Base-by-base conservation (phyloP, 2,113 vertebrate genomes). In the Odocoileus hemionus region DNA sequence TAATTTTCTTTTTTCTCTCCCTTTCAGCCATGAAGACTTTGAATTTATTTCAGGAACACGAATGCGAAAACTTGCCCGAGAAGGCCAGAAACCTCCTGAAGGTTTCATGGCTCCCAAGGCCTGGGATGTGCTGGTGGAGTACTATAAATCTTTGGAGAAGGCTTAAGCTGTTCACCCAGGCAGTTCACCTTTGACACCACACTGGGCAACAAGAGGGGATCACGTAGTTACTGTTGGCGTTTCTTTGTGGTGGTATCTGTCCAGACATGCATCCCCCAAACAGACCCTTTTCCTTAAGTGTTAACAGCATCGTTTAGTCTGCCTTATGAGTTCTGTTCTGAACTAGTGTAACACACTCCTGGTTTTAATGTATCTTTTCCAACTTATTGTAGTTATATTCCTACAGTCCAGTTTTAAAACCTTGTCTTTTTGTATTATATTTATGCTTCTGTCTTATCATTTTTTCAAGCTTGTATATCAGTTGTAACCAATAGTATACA, bases 21-120 rank as follows among this genome's bases (percentile, higher is more conserved):
- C 54, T 98, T 92, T 92, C 98, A 99, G 99, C 98, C 99, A 99
- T 21, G 99, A 99, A 99, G 99, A 99, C 98, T 99, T 99, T 90
- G 99, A 99, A 33, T 99, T 99, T 98, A 99, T 99, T 98, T 99
- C 99, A 7, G 99, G 99, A 97, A 99, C 99, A 36, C 99, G 99
- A 83, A 99, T 99, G 99, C 99, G 99, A 61, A 99, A 98, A 98
- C 99, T 99, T 99, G 99, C 99, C 84, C 99, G 99, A 1, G 99
- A 99, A 96, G 99, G 99, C 70, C 99, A 99, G 97, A 99, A 99
- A 94, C 99, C 99, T 0, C 99, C 99, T 0, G 99, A 99, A 61
- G 99, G 99, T 91, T 99, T 99, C 99, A 99, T 99, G 99, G 99
- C 99, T 7, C 99, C 99, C 33, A 99, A 99, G 97, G 99, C 99